Evolutionary conservation across 2,888 invertebrate genomes (phyloP), one percentile per base, ranked within the genome.

Genomic region (Phortica okadai): DNA sequence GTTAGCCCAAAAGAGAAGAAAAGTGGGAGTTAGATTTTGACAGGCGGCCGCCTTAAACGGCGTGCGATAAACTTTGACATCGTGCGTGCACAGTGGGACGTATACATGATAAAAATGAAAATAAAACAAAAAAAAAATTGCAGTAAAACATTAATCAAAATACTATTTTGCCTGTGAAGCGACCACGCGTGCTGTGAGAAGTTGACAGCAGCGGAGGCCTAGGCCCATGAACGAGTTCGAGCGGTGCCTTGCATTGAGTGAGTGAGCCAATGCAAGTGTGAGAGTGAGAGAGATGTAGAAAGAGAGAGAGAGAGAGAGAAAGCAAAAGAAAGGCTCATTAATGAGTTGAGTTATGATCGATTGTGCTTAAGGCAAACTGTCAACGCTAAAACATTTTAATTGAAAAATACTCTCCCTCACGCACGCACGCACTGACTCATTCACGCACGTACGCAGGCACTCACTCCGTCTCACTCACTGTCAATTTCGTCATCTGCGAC

Each of bases 1-100:
- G 64, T 25, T 59, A 33, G 41, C 14, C 41, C 33, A 33, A 14
- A 10, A 21, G 4, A 2, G 14, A 16, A 16, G 59, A 50, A 50
- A 50, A 50, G 8, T 50, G 50, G n/a, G n/a, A 54, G 54, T 54
- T 16, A 59, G 8, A 59, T 7, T 59, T 59, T 59, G 59, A 59
- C 16, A 59, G 59, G 7, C 54, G 21, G n/a, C 59, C 16, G 21
- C 59, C 7, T 59, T 59, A 59, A 70, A 70, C 16, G 69, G 6
- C 14, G 6, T 2, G 10, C 66, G 69, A 69, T 69, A 69, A 69
- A 69, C 69, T 72, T 72, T 72, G 72, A 73, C 73, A 58, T 59
- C 16, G n/a, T n/a, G 59, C 59, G n/a, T 73, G 73, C 73, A 10
- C 41, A 42, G 58, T 58, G 42, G 58, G 16, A n/a, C 69, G 16